Evolutionary conservation across 1,140 invertebrate genomes (phyloP).

Genomic region (Holotrichia oblita): DNA sequence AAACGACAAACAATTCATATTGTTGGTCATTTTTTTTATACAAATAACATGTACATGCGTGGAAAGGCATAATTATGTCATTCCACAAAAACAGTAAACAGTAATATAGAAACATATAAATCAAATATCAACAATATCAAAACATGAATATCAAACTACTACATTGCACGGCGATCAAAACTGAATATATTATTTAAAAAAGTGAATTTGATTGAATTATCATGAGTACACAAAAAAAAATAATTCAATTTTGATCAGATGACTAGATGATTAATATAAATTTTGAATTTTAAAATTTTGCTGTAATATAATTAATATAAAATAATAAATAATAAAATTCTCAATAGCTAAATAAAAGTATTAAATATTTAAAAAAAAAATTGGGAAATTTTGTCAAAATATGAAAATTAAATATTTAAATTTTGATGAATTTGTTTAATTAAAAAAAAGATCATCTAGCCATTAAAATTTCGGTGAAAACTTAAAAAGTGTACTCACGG

Average conservation of each 20-base stretch:
- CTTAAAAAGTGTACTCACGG: conserved; percentile 65
- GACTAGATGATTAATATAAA: neutral
- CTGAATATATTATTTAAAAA: neutral
- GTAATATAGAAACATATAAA: neutral
- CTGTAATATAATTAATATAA: too few relatives aligned
- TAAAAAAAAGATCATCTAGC: neutral
- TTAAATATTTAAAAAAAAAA: too few relatives aligned
- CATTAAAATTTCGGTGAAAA: neutral
- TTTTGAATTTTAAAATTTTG: too few relatives aligned
- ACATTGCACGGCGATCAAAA: neutral
- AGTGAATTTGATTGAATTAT: neutral
- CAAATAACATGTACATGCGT: neutral
- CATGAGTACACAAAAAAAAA: neutral
- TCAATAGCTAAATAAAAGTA: too few relatives aligned
- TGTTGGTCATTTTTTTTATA: neutral
- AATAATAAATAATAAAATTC: too few relatives aligned
- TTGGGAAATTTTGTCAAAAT: neutral
- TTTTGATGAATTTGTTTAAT: neutral
- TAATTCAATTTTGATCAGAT: conserved; percentile 1
- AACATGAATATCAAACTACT: neutral
- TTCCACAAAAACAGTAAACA: conserved; percentile 1
- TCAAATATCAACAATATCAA: neutral
- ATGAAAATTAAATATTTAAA: neutral
- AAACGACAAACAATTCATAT: neutral
- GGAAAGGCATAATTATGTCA: neutral